These are phyloP conservation scores for Danaus chrysippus DNA, from an alignment of 2,888 invertebrate genomes.

Conservation along the genomic window DNA sequence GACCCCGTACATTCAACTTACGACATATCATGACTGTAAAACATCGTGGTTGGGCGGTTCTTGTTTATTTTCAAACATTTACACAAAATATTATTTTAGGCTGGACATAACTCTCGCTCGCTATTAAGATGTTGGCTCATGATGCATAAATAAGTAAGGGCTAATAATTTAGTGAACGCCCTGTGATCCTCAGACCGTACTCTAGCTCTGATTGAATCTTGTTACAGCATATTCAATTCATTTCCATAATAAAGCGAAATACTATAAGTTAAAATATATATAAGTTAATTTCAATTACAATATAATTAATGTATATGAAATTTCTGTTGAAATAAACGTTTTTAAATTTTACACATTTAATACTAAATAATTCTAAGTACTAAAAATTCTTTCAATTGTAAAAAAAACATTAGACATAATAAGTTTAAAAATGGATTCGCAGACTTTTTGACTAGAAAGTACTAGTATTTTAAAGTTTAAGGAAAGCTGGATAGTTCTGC, in stretches of 20 bases:
- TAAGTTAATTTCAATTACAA: too few relatives aligned
- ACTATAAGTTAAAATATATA: too few relatives aligned
- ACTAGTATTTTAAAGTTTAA: slow-evolving; percentile 30
- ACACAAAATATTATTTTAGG: slow-evolving; percentile 78
- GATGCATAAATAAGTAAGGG: slow-evolving; percentile 76
- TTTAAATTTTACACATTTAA: too few relatives aligned
- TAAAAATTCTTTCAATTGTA: slow-evolving; percentile 19
- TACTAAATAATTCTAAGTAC: neutral
- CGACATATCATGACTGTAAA: slow-evolving; percentile 60
- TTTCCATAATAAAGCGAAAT: slow-evolving; percentile 39
- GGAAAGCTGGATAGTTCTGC: slow-evolving; percentile 31
- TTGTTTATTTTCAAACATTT: slow-evolving; percentile 76
- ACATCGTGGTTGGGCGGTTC: slow-evolving; percentile 49
- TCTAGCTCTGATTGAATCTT: slow-evolving; percentile 68
- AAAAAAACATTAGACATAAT: slow-evolving; percentile 20
- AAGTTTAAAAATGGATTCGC: slow-evolving; percentile 30
- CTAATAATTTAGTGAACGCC: slow-evolving; percentile 75
- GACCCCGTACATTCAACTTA: slow-evolving; percentile 51
- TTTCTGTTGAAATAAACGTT: too few relatives aligned
- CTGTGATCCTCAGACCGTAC: slow-evolving; percentile 60
- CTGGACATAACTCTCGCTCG: slow-evolving; percentile 68
- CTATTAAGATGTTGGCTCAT: slow-evolving; percentile 75
- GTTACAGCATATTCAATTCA: slow-evolving; percentile 59
- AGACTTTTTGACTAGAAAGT: slow-evolving; percentile 27
- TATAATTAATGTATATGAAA: too few relatives aligned